These are phyloP conservation scores for Cheilosia impressa DNA, from an alignment of 2,888 invertebrate species.

Conservation along the genomic window DNA sequence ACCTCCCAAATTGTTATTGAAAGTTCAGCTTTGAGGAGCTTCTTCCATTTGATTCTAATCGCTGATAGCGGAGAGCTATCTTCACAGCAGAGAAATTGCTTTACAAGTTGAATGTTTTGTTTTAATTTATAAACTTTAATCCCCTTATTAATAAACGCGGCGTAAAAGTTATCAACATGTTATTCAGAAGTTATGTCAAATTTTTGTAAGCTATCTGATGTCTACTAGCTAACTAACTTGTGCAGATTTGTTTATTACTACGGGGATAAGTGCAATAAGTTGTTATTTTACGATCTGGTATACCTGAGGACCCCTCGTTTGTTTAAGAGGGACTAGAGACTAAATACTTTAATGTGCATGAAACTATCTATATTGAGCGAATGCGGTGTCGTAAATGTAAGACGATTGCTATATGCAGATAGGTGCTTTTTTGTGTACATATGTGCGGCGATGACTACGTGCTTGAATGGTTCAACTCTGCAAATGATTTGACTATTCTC, in stretches of 20 bases:
- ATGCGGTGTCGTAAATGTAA: background rate
- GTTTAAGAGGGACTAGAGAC: background rate
- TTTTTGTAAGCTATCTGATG: no score
- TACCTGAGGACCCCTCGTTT: background rate
- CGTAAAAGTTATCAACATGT: no score
- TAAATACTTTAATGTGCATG: slow-evolving; percentile 1
- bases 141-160: no score
- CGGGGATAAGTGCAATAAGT: background rate
- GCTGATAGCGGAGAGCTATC: no score
- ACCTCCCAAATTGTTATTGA: no score
- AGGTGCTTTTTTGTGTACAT: background rate
- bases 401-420: background rate
- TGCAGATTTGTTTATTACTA: no score
- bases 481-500: background rate
- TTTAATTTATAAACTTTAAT: background rate
- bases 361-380: background rate
- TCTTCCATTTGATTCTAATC: no score
- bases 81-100: background rate
- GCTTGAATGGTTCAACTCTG: slow-evolving; percentile 7
- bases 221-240: no score
- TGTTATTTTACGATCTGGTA: background rate
- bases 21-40: no score
- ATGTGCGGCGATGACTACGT: slow-evolving; percentile 26
- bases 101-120: background rate
- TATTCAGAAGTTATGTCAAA: no score